Evolutionary conservation across 2,888 invertebrate genomes (phyloP), one percentile per base, ranked within the genome.

Genomic region (Charanyca ferruginea): DNA sequence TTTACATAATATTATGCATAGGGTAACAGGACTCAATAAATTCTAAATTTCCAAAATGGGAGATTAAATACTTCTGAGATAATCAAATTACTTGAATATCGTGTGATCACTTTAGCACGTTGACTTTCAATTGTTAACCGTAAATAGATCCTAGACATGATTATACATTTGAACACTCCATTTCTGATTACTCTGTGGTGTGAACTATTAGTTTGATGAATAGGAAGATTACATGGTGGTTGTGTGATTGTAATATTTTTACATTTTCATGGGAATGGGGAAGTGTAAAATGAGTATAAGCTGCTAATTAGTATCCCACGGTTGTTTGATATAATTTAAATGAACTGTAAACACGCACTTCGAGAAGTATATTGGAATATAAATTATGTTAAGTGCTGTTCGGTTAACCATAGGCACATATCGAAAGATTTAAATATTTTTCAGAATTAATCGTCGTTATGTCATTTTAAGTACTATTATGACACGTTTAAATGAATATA

Each of bases 181-280:
- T 63, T 59, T 23, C 0, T 68, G 22, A 32, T 25, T 55, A 52
- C 7, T 63, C 75, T 18, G 60, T 73, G 78, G 62, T 66, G 61
- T 80, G 72, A 76, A 78, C 79, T 70, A 63, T 66, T 75, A 65
- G 60, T 63, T 55, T 65, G 63, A 80, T 72, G 65, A 70, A 61
- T 22, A 28, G 47, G 55, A 63, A 59, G 64, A 68, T 71, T 58
- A 77, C 51, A 51, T 16, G 28, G 22, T 13, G 22, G 42, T 60
- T 63, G 28, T 47, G 5, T 47, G 65, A 65, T 61, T 48, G 58
- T 53, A 45, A 60, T 53, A 38, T 58, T 70, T 48, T 59, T 55
- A 45, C 8, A n/a, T 58, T 65, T 69, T 28, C 67, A 45, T 48
- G 42, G 5, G 38, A 63, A 61, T 23, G n/a, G 13, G 51, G 16